Conservation (phyloP, 2,797 vertebrate genomes). For the Pogoniulus pusillus region DNA sequence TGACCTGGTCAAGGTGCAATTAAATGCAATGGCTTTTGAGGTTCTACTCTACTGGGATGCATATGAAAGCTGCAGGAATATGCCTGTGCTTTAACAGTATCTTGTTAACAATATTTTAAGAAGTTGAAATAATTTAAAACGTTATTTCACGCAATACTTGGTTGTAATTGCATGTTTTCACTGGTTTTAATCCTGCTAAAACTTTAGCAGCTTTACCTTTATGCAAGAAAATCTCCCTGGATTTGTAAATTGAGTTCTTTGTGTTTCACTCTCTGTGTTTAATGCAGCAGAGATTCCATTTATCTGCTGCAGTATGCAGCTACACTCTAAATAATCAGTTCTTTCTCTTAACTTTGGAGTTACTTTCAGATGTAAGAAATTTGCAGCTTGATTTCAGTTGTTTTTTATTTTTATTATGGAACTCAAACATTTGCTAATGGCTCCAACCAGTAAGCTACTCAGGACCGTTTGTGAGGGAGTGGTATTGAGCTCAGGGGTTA, state of each 20-base stretch:
- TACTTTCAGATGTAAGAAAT: not conserved
- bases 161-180: slow-evolving; percentile 5
- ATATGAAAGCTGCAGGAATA: not conserved
- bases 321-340: not conserved
- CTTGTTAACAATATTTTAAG: not conserved
- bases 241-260: not conserved
- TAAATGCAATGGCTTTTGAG: slow-evolving; percentile 13
- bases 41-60: not conserved
- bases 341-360: not conserved
- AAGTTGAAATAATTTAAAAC: not conserved
- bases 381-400: not conserved
- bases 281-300: slow-evolving; percentile 24
- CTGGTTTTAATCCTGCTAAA: slow-evolving; percentile 24
- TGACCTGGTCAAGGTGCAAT: too few species aligned
- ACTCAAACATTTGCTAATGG: not conserved
- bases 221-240: not conserved
- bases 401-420: not conserved
- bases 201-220: slow-evolving; percentile 5
- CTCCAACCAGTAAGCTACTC: not conserved
- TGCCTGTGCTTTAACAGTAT: not conserved
- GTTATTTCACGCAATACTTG: not conserved
- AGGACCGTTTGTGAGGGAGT: not conserved
- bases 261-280: not conserved
- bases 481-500: not conserved
- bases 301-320: not conserved